Evolutionary conservation across 2,113 vertebrate species (phyloP), one percentile per base, ranked within the genome.

Genomic region (Tringa solitaria): DNA sequence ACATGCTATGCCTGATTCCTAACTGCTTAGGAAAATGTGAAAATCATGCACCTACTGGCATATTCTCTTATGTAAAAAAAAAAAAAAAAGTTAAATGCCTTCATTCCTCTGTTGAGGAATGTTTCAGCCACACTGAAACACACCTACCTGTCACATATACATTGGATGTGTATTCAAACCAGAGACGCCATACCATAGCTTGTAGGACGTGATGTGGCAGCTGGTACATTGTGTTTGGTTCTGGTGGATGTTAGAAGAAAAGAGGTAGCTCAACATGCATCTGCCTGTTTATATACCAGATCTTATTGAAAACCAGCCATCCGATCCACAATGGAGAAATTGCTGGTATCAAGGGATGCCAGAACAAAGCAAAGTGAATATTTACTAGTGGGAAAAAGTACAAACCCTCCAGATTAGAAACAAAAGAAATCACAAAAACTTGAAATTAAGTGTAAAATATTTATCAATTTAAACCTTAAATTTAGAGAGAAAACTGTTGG

Each of bases 381-480:
- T 63, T 60, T 64, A 22, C 26, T 43, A 53, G 32, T 43, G 45
- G 32, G 28, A 35, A 86, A 76, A 81, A 54, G 24, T 46, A 72
- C 23, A 46, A 63, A 57, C 9, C 21, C 20, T 41, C 39, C 56
- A 59, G 32, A 60, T 59, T 69, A 88, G 37, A 76, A 87, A 56
- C 27, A 69, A 1, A 53, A 51, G 37, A 60, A 74, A 9, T 16
- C 6, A 35, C 18, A 61, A 22, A 14, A 41, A 28, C n/a, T 67
- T 1, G 2, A 82, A 88, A 73, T 63, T 48, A 60, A 80, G 33
- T 22, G 35, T 56, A 84, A 77, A 75, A 45, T n/a, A 46, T 54
- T 80, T 76, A 61, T 37, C 12, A 59, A 33, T 93, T 75, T 70
- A 96, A 90, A 89, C 51, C 37, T 80, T 87, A 78, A 41, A 60